A percentile compares a stretch with the other conserved stretches of the same genome.
Conservation (phyloP, 1,140 invertebrate genomes). For the Pectinophora gossypiella region DNA sequence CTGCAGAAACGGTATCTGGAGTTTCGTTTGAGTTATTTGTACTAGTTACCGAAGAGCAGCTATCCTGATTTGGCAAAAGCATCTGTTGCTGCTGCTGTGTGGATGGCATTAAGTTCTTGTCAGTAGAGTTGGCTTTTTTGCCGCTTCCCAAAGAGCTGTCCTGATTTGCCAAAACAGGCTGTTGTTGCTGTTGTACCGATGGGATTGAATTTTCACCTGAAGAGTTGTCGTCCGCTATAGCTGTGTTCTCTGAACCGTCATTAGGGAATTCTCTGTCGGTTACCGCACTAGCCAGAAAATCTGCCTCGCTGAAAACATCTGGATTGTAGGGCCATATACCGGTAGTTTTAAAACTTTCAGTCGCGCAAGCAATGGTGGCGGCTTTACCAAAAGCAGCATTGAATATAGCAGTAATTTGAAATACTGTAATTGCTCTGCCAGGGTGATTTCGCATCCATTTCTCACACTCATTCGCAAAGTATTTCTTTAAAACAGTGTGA, state of each 20-base stretch:
- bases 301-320: conserved; percentile 6
- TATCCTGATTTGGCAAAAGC: too few species aligned
- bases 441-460: conserved; percentile 17
- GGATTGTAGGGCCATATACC: conserved; percentile 7
- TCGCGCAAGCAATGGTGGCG: neutral
- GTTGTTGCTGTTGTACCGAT: neutral
- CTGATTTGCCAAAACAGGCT: neutral
- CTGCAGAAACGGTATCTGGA: too few species aligned
- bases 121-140: too few species aligned
- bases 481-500: conserved; percentile 7
- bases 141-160: neutral
- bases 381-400: conserved; percentile 1
- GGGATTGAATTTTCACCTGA: neutral
- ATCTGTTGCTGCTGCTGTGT: neutral
- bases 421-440: conserved; percentile 10
- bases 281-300: conserved; percentile 7
- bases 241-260: neutral
- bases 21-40: too few species aligned
- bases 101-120: too few species aligned
- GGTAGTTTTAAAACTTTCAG: neutral
- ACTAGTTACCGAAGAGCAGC: too few species aligned
- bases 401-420: conserved; percentile 5
- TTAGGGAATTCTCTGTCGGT: conserved; percentile 3
- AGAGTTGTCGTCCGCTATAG: neutral
- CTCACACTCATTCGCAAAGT: conserved; percentile 15